Percentiles rank a stretch among this genome's conserved stretches.
phyloP scores from a whole-genome alignment of 1,140 invertebrate species.

The Penaeus japonicus region DNA sequence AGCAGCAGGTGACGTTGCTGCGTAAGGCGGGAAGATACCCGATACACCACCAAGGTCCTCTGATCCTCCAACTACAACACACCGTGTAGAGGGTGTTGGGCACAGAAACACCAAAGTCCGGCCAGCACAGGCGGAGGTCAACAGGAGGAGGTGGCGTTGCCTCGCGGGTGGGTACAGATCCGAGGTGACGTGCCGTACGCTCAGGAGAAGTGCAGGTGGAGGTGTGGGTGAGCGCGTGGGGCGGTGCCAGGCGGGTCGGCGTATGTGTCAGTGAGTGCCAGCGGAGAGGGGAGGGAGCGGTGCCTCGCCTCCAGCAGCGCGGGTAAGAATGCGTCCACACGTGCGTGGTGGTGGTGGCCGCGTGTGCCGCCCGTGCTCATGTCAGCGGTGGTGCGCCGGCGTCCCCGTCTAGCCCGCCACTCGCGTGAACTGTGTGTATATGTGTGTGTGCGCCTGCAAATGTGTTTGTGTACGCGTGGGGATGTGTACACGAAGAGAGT shows the following conservation, averaged over 20 bases:
- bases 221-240: slow-evolving; percentile 16
- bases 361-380: slow-evolving; percentile 20
- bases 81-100: not conserved
- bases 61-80: slow-evolving; percentile 20
- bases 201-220: not conserved
- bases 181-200: not conserved
- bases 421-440: not conserved
- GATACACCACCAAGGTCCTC: slow-evolving; percentile 40
- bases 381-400: slow-evolving; percentile 33
- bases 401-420: slow-evolving; percentile 38
- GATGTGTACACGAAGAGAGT: not conserved
- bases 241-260: slow-evolving; percentile 11
- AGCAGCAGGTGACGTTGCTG: slow-evolving; percentile 36
- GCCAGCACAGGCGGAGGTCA: not conserved
- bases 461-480: not conserved
- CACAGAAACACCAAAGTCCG: not conserved
- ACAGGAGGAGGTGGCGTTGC: not conserved
- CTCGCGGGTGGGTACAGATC: not conserved
- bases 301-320: slow-evolving; percentile 42
- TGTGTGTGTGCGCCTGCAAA: slow-evolving; percentile 24
- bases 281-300: slow-evolving; percentile 33
- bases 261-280: slow-evolving; percentile 43
- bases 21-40: slow-evolving; percentile 24
- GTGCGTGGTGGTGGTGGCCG: slow-evolving; percentile 47
- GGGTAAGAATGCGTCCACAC: slow-evolving; percentile 51